A percentile compares a stretch with the other conserved stretches of the same genome.
Evolutionary conservation across 2,888 invertebrate genomes (phyloP).

Genomic region (Drosophila kokeensis): DNA sequence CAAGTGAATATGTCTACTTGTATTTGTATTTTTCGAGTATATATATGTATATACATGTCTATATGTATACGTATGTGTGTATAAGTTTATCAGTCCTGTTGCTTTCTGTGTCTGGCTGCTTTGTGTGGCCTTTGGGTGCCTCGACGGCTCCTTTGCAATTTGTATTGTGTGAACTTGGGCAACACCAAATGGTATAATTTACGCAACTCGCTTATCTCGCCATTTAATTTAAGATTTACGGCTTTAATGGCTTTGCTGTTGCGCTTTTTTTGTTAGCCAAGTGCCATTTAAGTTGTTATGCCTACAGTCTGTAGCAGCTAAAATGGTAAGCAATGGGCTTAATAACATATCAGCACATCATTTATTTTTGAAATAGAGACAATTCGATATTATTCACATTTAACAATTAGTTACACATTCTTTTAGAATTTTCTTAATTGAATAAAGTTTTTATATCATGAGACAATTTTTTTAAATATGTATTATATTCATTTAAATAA

Average conservation of each 20-base stretch:
- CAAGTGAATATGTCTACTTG: background rate
- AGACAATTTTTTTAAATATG: background rate
- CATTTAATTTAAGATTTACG: constrained; percentile 70
- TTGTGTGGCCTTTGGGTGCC: constrained; percentile 45
- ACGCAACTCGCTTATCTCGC: constrained; percentile 60
- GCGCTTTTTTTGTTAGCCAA: constrained; percentile 22
- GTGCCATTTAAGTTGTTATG: constrained; percentile 4
- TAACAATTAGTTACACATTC: background rate
- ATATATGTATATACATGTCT: background rate
- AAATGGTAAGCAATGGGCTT: constrained; percentile 5
- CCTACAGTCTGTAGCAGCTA: constrained; percentile 5
- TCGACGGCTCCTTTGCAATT: constrained; percentile 37
- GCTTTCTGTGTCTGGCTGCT: constrained; percentile 31
- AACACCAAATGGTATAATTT: constrained; percentile 63
- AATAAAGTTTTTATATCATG: background rate
- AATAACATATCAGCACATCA: constrained; percentile 5
- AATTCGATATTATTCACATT: background rate
- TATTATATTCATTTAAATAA: background rate
- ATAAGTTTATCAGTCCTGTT: constrained; percentile 34
- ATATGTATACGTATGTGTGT: constrained; percentile 8
- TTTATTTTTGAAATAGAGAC: background rate
- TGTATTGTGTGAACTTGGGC: constrained; percentile 61
- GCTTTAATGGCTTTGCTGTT: constrained; percentile 36
- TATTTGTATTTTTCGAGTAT: background rate
- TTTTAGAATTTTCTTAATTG: background rate